These are phyloP conservation scores for Caenorhabditis sp. DNA, from an alignment of 2,888 invertebrate species.

Conservation along the genomic window DNA sequence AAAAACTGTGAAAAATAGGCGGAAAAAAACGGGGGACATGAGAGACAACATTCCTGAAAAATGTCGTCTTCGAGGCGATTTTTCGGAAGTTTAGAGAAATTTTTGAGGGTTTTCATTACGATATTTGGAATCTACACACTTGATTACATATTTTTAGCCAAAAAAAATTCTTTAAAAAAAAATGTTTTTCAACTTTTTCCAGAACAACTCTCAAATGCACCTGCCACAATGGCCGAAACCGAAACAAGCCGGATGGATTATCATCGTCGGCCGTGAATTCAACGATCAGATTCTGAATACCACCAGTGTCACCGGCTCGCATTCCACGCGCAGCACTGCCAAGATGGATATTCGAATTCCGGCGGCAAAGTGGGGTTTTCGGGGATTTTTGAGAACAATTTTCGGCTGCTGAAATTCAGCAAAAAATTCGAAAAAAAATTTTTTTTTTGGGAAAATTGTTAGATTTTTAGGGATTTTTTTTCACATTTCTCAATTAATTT, in stretches of 20 bases:
- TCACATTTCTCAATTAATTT: too few species aligned
- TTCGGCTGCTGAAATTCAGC: too few species aligned
- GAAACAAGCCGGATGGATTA: slow-evolving; percentile 97
- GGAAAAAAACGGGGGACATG: too few species aligned
- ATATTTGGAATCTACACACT: neutral
- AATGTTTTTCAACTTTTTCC: too few species aligned
- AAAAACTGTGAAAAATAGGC: too few species aligned
- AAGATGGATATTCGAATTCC: slow-evolving; percentile 66
- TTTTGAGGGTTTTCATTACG: too few species aligned
- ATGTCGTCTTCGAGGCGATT: too few species aligned
- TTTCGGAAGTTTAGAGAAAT: too few species aligned
- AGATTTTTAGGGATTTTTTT: too few species aligned
- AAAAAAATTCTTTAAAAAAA: neutral
- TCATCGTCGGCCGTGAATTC: slow-evolving; percentile 89
- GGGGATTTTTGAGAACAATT: too few species aligned
- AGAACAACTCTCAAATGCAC: slow-evolving; percentile 85
- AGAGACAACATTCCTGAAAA: too few species aligned
- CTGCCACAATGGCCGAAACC: slow-evolving; percentile 93
- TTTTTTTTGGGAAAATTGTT: neutral
- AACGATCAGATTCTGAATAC: slow-evolving; percentile 87
- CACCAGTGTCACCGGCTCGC: slow-evolving; percentile 26
- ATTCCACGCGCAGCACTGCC: slow-evolving; percentile 32
- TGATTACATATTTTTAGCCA: neutral
- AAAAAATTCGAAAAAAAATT: neutral
- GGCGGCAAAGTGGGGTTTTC: slow-evolving; percentile 47